Percentiles rank a stretch among this genome's conserved stretches.
Conservation (phyloP, 1,140 invertebrate genomes). For the Lordiphosa collinella region DNA sequence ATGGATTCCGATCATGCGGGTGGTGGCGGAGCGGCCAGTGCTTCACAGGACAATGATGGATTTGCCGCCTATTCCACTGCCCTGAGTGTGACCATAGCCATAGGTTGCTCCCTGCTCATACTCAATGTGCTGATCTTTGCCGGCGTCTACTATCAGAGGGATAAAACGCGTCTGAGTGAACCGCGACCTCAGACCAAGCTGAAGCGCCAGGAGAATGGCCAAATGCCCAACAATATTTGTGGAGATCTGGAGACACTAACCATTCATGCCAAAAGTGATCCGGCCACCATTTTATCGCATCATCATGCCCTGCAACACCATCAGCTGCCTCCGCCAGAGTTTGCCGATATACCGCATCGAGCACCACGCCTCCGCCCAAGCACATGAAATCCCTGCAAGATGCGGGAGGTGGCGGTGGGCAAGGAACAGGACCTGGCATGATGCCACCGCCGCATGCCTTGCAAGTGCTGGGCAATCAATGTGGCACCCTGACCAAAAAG, state of each 20-base stretch:
- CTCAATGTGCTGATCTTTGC: constrained; percentile 96
- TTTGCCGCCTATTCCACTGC: constrained; percentile 94
- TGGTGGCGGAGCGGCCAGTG: constrained; percentile 80
- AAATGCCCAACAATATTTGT: constrained; percentile 91
- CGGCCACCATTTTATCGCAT: constrained; percentile 84
- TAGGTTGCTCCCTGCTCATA: constrained; percentile 93
- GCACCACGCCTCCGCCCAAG: constrained; percentile 88
- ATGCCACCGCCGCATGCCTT: constrained; percentile 83
- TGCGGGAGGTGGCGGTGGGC: constrained; percentile 81
- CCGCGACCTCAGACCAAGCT: constrained; percentile 81
- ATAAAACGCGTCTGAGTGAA: constrained; percentile 88
- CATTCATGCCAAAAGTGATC: constrained; percentile 85
- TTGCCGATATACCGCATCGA: constrained; percentile 86
- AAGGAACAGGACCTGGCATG: constrained; percentile 81
- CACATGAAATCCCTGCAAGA: constrained; percentile 83
- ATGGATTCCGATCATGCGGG: constrained; percentile 77
- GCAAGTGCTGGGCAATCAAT: constrained; percentile 84
- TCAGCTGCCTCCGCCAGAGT: constrained; percentile 88
- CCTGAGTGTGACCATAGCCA: constrained; percentile 94
- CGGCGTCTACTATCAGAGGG: constrained; percentile 95
- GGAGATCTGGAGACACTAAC: constrained; percentile 87
- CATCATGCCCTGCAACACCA: constrained; percentile 87
- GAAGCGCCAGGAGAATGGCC: constrained; percentile 90
- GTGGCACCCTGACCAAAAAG: constrained; percentile 84
- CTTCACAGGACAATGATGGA: constrained; percentile 87